Evolutionary conservation across 1,140 invertebrate genomes (phyloP), one percentile per base, ranked within the genome.

Genomic region (Phortica variegata): DNA sequence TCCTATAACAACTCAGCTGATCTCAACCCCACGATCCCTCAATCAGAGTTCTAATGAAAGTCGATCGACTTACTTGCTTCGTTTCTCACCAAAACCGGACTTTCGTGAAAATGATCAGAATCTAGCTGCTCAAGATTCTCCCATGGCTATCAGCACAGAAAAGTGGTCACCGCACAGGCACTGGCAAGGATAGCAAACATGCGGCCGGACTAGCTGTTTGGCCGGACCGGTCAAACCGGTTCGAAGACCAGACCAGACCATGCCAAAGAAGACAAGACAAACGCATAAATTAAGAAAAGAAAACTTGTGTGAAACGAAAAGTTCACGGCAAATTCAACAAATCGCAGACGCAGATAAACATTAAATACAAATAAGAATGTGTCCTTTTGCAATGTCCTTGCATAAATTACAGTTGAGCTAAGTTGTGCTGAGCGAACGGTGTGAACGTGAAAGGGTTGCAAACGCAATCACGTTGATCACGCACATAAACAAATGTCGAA

Each of bases 331-430:
- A 49, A 54, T 34, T 19, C 39, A n/a, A 45, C 21, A 9, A 26
- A 29, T 19, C 33, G 8, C 2, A 47, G 43, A 46, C 17, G 46
- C 4, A 23, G 61, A 47, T 51, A 15, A 51, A 17, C 48, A 38
- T 38, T 49, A 43, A 49, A 29, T 47, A 48, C 13, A 34, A 43
- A 46, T 21, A 39, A 20, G 20, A 60, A 56, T 62, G 61, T 72
- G 68, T 72, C 68, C 68, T 72, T 72, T 71, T 65, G 68, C 68
- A 72, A 60, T 72, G 68, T 72, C 68, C 68, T 72, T 72, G 65
- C 68, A 72, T 72, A 72, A 65, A 72, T 72, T 72, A 72, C 9
- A 20, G 23, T 26, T 26, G 23, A 26, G 23, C 23, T 26, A 10
- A 26, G 23, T 26, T 26, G 23, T 21, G 41, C 63, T 66, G 63